Percentiles rank a stretch among this genome's conserved stretches.
Evolutionary conservation across 2,797 vertebrate genomes (phyloP).

Genomic region (Sebastes nivosus): DNA sequence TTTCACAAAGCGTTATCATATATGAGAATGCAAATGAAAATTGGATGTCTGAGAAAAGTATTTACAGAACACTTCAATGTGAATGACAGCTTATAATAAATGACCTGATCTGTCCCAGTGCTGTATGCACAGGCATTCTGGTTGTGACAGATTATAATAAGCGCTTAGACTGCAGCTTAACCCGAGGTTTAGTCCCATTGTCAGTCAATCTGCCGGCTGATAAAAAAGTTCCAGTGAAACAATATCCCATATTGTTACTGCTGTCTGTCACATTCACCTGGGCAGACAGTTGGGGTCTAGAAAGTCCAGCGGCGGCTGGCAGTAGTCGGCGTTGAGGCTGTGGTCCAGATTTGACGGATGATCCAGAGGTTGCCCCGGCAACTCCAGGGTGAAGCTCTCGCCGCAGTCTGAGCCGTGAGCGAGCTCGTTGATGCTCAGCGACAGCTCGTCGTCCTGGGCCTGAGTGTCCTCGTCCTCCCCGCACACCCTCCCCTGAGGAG

Average conservation of each 20-base stretch:
- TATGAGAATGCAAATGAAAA: background rate
- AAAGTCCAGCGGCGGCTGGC: constrained; percentile 79
- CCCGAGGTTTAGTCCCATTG: background rate
- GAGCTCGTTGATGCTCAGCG: constrained; percentile 89
- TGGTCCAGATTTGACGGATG: constrained; percentile 75
- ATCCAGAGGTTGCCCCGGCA: constrained; percentile 86
- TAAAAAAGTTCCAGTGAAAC: background rate
- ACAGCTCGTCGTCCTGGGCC: constrained; percentile 92
- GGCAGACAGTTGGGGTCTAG: constrained; percentile 80
- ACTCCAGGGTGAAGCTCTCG: constrained; percentile 92
- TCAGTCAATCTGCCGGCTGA: background rate
- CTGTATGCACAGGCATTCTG: background rate
- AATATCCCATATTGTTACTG: background rate
- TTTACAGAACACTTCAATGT: background rate
- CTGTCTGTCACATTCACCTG: constrained; percentile 64
- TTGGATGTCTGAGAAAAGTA: background rate
- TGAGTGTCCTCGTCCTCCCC: constrained; percentile 89
- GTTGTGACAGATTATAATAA: background rate
- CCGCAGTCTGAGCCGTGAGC: constrained; percentile 92
- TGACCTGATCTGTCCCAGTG: background rate
- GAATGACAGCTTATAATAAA: background rate
- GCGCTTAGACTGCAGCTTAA: background rate
- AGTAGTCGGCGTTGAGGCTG: constrained; percentile 65
- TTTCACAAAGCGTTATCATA: background rate
- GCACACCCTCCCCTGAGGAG: constrained; percentile 77